phyloP scores from a whole-genome alignment of 2,113 vertebrate species.

The Cynocephalus volans region DNA sequence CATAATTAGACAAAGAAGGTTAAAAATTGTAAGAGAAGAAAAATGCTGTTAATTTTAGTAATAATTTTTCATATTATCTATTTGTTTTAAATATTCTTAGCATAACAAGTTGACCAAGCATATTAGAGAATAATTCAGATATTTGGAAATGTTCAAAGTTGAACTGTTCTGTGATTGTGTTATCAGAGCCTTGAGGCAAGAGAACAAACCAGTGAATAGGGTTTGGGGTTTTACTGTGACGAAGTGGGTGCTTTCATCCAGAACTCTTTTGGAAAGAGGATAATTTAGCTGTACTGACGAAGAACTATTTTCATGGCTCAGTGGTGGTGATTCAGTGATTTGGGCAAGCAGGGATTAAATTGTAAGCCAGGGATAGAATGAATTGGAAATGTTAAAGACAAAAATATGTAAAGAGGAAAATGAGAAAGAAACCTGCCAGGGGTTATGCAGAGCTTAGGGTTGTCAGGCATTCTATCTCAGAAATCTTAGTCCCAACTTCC shows the following conservation, averaged over 20 bases:
- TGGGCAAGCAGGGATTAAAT: background rate
- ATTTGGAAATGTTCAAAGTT: slow-evolving; percentile 34
- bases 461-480: background rate
- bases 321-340: background rate
- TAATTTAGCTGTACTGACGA: background rate
- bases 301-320: background rate
- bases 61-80: slow-evolving; percentile 29
- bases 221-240: background rate
- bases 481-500: background rate
- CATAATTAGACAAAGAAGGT: slow-evolving; percentile 24
- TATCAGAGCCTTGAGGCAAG: slow-evolving; percentile 29
- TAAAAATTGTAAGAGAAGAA: background rate
- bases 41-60: background rate
- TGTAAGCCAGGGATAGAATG: background rate
- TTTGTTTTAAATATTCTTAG: slow-evolving; percentile 38
- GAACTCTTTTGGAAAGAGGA: background rate
- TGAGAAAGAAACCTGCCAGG: background rate
- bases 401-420: background rate
- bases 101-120: background rate
- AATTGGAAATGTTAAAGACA: background rate
- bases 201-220: background rate
- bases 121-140: background rate
- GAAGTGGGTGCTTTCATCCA: background rate
- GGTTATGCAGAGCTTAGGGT: background rate
- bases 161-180: background rate